Conservation (phyloP, 2,888 invertebrate genomes). For the Piscicola geometra region DNA sequence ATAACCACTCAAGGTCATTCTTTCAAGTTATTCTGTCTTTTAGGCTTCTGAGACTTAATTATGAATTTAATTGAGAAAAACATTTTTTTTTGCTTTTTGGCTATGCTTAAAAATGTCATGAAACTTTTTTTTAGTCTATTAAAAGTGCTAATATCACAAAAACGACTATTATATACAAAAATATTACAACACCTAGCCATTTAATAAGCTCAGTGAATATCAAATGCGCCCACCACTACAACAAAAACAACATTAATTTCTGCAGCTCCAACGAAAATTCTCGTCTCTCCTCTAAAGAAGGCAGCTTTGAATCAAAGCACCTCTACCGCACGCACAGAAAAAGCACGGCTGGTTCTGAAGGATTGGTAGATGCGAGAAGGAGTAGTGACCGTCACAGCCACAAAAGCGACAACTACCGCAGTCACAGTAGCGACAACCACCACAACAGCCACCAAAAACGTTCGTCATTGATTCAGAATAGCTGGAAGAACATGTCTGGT, state of each 20-base stretch:
- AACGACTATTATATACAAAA: background rate
- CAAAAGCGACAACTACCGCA: conserved; percentile 10
- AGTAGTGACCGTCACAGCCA: conserved; percentile 28
- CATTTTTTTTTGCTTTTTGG: no score
- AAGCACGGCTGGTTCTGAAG: background rate
- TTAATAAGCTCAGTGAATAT: no score
- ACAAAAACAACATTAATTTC: no score
- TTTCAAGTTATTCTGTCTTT: no score
- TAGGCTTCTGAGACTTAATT: no score
- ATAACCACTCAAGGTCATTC: no score
- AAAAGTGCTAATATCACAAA: background rate
- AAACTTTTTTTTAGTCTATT: background rate
- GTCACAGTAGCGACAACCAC: background rate
- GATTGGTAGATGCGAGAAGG: background rate
- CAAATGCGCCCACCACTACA: no score
- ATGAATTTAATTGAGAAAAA: no score
- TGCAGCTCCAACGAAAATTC: conserved; percentile 38
- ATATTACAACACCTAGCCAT: background rate
- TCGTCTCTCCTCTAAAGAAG: conserved; percentile 37
- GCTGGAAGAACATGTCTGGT: background rate
- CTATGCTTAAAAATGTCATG: no score
- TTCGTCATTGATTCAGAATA: background rate
- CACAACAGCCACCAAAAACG: background rate
- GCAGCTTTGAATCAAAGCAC: conserved; percentile 37
- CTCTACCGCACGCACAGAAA: conserved; percentile 11